Evolutionary conservation across 2,797 vertebrate genomes (phyloP).

Genomic region (Rachycentron canadum): DNA sequence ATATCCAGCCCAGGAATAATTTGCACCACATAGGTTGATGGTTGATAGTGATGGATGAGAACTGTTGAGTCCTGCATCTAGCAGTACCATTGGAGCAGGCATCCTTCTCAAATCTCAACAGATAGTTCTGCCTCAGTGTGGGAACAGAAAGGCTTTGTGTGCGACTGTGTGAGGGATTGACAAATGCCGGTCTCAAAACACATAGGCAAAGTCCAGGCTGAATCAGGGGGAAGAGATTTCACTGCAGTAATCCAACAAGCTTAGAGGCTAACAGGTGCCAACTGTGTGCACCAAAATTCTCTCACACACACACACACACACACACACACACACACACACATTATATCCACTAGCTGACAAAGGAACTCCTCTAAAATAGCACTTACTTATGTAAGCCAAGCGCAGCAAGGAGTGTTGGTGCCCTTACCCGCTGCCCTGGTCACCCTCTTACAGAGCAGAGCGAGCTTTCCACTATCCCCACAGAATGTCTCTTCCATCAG

Average conservation of each 20-base stretch:
- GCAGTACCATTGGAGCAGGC: constrained; percentile 58
- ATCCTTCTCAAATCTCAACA: constrained; percentile 26
- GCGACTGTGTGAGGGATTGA: constrained; percentile 3
- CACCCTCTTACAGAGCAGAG: not conserved
- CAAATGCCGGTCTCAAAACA: constrained; percentile 40
- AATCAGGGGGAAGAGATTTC: constrained; percentile 65
- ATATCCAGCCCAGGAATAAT: constrained; percentile 1
- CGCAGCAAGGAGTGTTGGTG: not conserved
- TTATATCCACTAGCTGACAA: not conserved
- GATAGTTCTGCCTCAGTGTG: constrained; percentile 28
- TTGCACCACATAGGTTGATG: constrained; percentile 1
- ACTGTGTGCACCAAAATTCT: constrained; percentile 1
- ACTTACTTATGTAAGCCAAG: constrained; percentile 5
- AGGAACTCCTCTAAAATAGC: not conserved
- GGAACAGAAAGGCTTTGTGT: constrained; percentile 63
- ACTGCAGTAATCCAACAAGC: constrained; percentile 46
- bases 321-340: too few species aligned
- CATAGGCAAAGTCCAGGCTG: constrained; percentile 66
- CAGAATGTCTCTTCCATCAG: not conserved
- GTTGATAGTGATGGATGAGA: too few species aligned
- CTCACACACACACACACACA: too few species aligned
- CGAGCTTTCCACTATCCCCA: not conserved
- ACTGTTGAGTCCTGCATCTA: constrained; percentile 32
- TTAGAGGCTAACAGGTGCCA: constrained; percentile 24
- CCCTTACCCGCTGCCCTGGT: constrained; percentile 1